These are phyloP conservation scores for Argentina silus DNA, from an alignment of 2,797 vertebrate genomes.

Conservation along the genomic window DNA sequence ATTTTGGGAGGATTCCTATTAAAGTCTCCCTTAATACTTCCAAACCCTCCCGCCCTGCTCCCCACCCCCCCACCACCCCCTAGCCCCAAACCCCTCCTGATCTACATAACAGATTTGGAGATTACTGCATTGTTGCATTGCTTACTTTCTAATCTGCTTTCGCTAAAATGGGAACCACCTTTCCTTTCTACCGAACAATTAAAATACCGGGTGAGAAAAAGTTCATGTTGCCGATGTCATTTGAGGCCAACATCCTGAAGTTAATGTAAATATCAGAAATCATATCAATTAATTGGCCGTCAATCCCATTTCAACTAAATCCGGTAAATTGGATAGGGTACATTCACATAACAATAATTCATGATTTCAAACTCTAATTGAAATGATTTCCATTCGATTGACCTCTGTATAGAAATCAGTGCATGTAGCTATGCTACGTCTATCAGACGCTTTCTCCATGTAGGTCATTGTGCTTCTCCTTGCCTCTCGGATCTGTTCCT, in stretches of 20 bases:
- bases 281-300: too few species aligned
- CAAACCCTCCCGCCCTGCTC: background rate
- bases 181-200: constrained; percentile 45
- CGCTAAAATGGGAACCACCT: constrained; percentile 38
- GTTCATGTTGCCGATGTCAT: background rate
- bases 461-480: background rate
- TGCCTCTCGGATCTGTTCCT: constrained; percentile 91
- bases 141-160: constrained; percentile 64
- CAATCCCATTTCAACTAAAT: too few species aligned
- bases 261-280: background rate
- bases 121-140: constrained; percentile 68
- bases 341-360: too few species aligned
- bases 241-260: background rate
- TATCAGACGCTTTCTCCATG: too few species aligned
- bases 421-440: too few species aligned
- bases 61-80: background rate
- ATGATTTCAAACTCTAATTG: too few species aligned
- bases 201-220: constrained; percentile 15
- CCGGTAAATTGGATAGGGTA: too few species aligned
- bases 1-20: constrained; percentile 18
- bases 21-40: constrained; percentile 32
- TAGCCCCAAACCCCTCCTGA: constrained; percentile 5
- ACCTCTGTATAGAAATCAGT: too few species aligned
- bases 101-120: constrained; percentile 65
- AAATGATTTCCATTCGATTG: too few species aligned